phyloP scores from a whole-genome alignment of 2,113 vertebrate genomes.

The Salvelinus namaycush region DNA sequence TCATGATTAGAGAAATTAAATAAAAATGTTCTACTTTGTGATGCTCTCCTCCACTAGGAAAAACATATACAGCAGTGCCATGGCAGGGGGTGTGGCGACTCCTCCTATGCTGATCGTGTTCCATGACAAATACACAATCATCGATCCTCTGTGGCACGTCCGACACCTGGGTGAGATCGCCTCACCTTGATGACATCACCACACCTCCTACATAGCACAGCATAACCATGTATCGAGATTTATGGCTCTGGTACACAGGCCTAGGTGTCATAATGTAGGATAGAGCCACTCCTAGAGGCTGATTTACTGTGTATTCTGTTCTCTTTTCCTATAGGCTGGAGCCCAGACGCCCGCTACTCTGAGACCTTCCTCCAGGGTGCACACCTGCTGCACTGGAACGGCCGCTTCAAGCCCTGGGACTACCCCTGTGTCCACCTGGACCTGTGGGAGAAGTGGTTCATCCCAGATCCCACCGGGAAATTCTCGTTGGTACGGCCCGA shows the following conservation, averaged over 20 bases:
- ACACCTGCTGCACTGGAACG: constrained; percentile 93
- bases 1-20: too few species aligned
- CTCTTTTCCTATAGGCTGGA: constrained; percentile 80
- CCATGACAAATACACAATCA: constrained; percentile 81
- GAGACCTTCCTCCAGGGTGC: constrained; percentile 85
- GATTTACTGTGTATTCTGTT: neutral
- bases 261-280: too few species aligned
- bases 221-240: too few species aligned
- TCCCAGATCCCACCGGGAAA: constrained; percentile 87
- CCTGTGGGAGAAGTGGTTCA: constrained; percentile 94
- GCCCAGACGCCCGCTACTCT: constrained; percentile 83
- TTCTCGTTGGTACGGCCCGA: constrained; percentile 81
- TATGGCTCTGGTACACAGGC: too few species aligned
- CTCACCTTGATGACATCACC: neutral
- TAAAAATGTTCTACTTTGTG: neutral
- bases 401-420: constrained; percentile 92
- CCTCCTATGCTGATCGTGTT: constrained; percentile 96
- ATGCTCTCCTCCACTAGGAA: constrained; percentile 66
- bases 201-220: neutral
- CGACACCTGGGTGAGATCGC: constrained; percentile 85
- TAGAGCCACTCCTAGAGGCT: neutral
- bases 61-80: constrained; percentile 92
- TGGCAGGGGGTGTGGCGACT: constrained; percentile 91
- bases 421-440: constrained; percentile 85
- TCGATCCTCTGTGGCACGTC: constrained; percentile 91